Evolutionary conservation across 1,140 invertebrate species (phyloP), one percentile per base, ranked within the genome.

Genomic region (Platorchestia sp.): DNA sequence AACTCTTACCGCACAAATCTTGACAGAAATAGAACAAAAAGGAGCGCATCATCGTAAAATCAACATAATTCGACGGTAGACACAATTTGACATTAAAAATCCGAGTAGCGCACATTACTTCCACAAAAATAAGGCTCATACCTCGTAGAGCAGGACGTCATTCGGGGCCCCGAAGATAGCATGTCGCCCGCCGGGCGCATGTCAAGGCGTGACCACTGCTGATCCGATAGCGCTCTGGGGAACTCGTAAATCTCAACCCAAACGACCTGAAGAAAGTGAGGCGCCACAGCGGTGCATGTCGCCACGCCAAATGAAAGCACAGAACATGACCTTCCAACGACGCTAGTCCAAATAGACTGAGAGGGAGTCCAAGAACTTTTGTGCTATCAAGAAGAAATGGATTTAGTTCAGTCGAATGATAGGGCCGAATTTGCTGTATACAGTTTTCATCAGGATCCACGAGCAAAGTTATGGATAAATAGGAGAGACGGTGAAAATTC

Each of bases 181-280:
- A n/a, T n/a, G n/a, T n/a, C n/a, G n/a, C n/a, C n/a, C n/a, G 47
- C 6, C 6, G 47, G 47, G 19, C 47, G 47, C 47, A 36, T 75
- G 59, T 75, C 59, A 36, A 36, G 59, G 59, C 59, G 59, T 75
- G 59, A 75, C 59, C 59, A 75, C 59, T 75, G 59, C 59, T 75
- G 59, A 75, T 75, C 59, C 59, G 59, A 75, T 75, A 75, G 59
- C 59, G 59, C 59, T 75, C 59, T 22, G 36, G 59, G 59, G 59
- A 75, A 75, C 59, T 75, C 59, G 59, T 75, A 75, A 75, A 75
- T 75, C 59, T 75, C 59, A 75, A 75, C 59, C 59, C 14, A 75
- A 75, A 75, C 59, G 59, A 75, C 59, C 59, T 75, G 59, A 75
- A 75, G 59, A 75, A 75, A 75, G 59, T 75, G 59, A 75, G 59